These are phyloP conservation scores for Morpho deidamia DNA, from an alignment of 2,888 invertebrate genomes.

Conservation along the genomic window DNA sequence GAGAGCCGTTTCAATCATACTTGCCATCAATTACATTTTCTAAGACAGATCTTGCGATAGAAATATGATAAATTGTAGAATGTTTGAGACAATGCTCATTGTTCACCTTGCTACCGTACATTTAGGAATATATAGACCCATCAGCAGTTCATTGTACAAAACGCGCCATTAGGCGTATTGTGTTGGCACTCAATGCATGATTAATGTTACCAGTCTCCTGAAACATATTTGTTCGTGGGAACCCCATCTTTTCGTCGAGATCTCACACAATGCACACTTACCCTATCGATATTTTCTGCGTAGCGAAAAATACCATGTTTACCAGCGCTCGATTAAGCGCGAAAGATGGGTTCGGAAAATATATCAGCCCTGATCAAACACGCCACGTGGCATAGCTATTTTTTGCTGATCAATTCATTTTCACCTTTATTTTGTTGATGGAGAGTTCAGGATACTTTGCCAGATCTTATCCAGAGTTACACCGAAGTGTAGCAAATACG, in stretches of 20 bases:
- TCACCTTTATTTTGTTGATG: slow-evolving; percentile 26
- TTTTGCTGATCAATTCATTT: neutral
- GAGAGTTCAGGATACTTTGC: slow-evolving; percentile 33
- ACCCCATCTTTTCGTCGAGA: slow-evolving; percentile 42
- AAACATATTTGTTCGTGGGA: slow-evolving; percentile 71
- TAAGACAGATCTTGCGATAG: slow-evolving; percentile 23
- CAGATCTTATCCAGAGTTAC: slow-evolving; percentile 28
- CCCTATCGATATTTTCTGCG: slow-evolving; percentile 61
- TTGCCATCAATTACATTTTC: slow-evolving; percentile 28
- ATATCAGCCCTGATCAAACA: slow-evolving; percentile 39
- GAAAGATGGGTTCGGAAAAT: slow-evolving; percentile 64
- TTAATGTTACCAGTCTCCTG: slow-evolving; percentile 59
- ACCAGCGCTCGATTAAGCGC: slow-evolving; percentile 71
- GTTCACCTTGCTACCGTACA: slow-evolving; percentile 38
- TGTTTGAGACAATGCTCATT: slow-evolving; percentile 44
- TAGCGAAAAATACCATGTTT: slow-evolving; percentile 71
- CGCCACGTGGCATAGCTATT: slow-evolving; percentile 12
- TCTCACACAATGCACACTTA: slow-evolving; percentile 48
- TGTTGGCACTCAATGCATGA: slow-evolving; percentile 67
- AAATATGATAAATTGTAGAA: slow-evolving; percentile 44
- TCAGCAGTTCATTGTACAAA: slow-evolving; percentile 51
- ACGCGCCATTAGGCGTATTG: slow-evolving; percentile 63
- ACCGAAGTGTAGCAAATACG: slow-evolving; percentile 51
- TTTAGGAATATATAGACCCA: slow-evolving; percentile 37
- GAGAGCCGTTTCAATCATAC: slow-evolving; percentile 23